Conservation (phyloP, 1,140 invertebrate genomes). For the Phenacoccus solenopsis region DNA sequence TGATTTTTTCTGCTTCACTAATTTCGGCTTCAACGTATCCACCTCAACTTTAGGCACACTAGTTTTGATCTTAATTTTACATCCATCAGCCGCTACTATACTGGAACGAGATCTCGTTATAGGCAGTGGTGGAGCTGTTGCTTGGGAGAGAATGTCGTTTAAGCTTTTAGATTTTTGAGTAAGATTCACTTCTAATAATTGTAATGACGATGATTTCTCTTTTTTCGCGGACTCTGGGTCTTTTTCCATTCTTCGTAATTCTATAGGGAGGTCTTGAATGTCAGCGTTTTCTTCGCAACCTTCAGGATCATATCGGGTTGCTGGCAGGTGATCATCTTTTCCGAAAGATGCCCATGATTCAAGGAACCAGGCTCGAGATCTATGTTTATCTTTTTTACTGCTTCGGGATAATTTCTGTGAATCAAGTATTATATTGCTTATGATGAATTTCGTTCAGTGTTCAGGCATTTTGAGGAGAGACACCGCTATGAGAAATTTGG, state of each 20-base stretch:
- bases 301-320: slow-evolving; percentile 38
- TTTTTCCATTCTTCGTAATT: slow-evolving; percentile 71
- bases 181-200: slow-evolving; percentile 29
- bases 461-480: too few species aligned
- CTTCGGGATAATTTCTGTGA: slow-evolving; percentile 60
- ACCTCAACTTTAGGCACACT: slow-evolving; percentile 37
- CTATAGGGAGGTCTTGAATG: slow-evolving; percentile 69
- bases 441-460: too few species aligned
- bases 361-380: slow-evolving; percentile 57
- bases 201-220: slow-evolving; percentile 34
- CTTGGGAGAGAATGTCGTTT: slow-evolving; percentile 45
- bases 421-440: too few species aligned
- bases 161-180: slow-evolving; percentile 64
- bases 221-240: slow-evolving; percentile 33
- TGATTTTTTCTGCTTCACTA: slow-evolving; percentile 69
- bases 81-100: slow-evolving; percentile 47
- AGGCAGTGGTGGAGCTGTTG: neutral
- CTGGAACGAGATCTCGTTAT: slow-evolving; percentile 50
- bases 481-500: too few species aligned
- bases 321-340: slow-evolving; percentile 39
- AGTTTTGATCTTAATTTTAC: slow-evolving; percentile 32
- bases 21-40: slow-evolving; percentile 41
- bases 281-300: slow-evolving; percentile 48
- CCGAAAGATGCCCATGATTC: slow-evolving; percentile 54
- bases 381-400: slow-evolving; percentile 40